Evolutionary conservation across 1,140 invertebrate genomes (phyloP), one percentile per base, ranked within the genome.

Genomic region (Conus ventricosus): DNA sequence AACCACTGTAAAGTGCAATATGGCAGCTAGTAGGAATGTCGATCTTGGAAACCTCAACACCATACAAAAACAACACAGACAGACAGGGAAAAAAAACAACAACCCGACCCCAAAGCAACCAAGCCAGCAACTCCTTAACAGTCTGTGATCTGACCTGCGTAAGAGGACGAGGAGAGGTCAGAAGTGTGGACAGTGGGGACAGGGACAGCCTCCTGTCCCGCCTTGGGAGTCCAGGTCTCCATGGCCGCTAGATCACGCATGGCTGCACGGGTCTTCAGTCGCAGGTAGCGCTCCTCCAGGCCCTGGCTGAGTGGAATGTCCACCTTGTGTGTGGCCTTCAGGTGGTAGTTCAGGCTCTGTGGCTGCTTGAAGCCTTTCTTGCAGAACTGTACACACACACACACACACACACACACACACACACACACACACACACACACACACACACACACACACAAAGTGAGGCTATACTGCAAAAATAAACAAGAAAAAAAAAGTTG

Each of bases 301-400:
- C 93, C 93, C 6, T 93, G 93, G 89, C 93, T 94, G 0, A 94
- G 90, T 57, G 93, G 92, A 20, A 95, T 88, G 78, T 94, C 90
- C 13, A 94, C 87, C 63, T 92, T 91, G 90, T 95, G 94, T 6
- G 93, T 89, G 17, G 92, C 92, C 27, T 93, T 93, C 84, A 92
- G 91, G 85, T 95, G 94, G 88, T 94, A 94, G 17, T 92, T 89
- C 90, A 94, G 91, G 67, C 92, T 93, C 76, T 92, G 88, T 39
- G 91, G 91, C 25, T 91, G 90, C 67, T 91, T 90, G 91, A 93
- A 93, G n/a, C 89, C 86, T 51, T 91, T 90, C 25, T 85, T 67
- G 87, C 92, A 93, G 2, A 90, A 88, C 92, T 93, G 88, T 4
- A 71, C 67, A 71, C 39, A 39, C 39, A 39, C 39, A 39, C 39